Evolutionary conservation across 2,797 vertebrate species (phyloP).

Genomic region (Paguma larvata): DNA sequence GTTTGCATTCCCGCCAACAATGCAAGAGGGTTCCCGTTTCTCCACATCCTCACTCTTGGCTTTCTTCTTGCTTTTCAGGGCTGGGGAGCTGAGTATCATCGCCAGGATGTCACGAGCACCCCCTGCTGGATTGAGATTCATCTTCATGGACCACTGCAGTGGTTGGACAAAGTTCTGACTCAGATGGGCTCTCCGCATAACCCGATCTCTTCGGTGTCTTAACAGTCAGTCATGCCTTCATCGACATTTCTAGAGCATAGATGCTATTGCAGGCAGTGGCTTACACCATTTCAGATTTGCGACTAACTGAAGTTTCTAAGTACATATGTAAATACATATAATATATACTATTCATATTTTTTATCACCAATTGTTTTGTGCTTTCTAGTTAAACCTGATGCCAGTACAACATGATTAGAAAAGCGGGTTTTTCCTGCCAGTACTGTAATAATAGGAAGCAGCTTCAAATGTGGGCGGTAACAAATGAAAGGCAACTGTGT

Average conservation of each 20-base stretch:
- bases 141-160: constrained; percentile 97
- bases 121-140: constrained; percentile 99
- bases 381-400: constrained; percentile 84
- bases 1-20: too few species aligned
- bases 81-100: constrained; percentile 99
- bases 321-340: constrained; percentile 85
- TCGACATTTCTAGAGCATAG: constrained; percentile 66
- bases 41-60: neutral
- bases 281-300: constrained; percentile 79
- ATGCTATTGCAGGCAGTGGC: constrained; percentile 87
- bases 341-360: constrained; percentile 74
- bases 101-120: constrained; percentile 98
- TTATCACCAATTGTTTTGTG: constrained; percentile 79
- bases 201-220: constrained; percentile 98
- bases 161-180: constrained; percentile 99
- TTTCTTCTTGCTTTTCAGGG: constrained; percentile 90
- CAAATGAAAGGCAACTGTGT: neutral
- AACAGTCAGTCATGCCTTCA: constrained; percentile 85
- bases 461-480: constrained; percentile 6
- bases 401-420: constrained; percentile 73
- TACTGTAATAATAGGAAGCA: constrained; percentile 74
- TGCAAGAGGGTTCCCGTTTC: too few species aligned
- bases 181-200: constrained; percentile 99
- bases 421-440: constrained; percentile 59
- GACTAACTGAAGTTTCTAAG: constrained; percentile 84